Base-by-base conservation (phyloP, 2,113 vertebrate species). In the Mandrillus leucophaeus region DNA sequence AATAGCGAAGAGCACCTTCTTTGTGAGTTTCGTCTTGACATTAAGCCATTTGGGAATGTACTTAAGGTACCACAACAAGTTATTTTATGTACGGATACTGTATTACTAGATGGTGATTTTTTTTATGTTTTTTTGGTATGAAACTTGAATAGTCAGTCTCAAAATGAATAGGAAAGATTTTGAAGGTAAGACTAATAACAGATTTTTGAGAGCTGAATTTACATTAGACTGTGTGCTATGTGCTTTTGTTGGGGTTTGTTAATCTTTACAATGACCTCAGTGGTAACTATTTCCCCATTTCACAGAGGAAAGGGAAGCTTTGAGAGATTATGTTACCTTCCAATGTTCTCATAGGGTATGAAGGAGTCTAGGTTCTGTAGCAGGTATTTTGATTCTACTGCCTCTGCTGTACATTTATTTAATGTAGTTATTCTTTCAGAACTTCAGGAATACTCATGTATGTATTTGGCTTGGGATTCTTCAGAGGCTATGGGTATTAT, bases 1-100 rank as follows among this genome's bases (percentile, higher is more conserved):
- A 97, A 52, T 93, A 96, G 95, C 79, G 70, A 45, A 92, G 92
- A 86, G 22, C 8, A 0, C 96, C 97, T 98, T 97, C 93, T 97
- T 17, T 89, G 92, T 85, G 96, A 97, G 88, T 76, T 89, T 93
- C 20, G 90, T 97, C 96, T 96, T 96, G 96, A 81, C 96, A 95
- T 92, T 45, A 95, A 32, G 75, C 55, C 55, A n/a, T 93, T 95
- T 95, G 96, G 94, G 0, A 95, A 85, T 88, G 68, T 97, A 95
- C 93, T 97, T 87, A 93, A 23, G 96, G 73, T 95, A 7, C 93
- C 97, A 82, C 57, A 68, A 80, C 84, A 86, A 96, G 20, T 98
- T 96, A 30, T 93, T 98, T 98, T 52, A 75, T 88, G 12, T 95
- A 64, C 55, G 95, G 93, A 3, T 92, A 43, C 30, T 88, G 80